These are phyloP conservation scores for Catamblyrhynchus diadema DNA, from an alignment of 2,797 vertebrate genomes.

Conservation along the genomic window DNA sequence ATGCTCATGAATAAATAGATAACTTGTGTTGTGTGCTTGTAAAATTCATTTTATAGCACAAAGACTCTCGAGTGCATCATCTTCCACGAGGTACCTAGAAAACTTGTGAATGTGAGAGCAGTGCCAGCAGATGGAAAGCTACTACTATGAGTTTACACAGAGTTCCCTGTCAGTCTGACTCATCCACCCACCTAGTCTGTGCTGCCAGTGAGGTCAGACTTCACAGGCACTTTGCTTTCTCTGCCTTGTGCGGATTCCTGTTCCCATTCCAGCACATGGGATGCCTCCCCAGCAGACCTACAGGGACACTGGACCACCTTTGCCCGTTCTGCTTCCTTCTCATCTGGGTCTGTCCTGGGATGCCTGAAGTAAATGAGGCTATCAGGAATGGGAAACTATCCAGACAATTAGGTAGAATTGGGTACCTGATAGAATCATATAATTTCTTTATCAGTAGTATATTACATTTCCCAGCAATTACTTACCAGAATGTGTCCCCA, in stretches of 20 bases:
- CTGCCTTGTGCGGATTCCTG: neutral
- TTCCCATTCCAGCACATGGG: neutral
- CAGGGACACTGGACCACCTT: neutral
- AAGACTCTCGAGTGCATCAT: neutral
- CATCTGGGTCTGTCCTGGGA: neutral
- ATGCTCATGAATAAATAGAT: neutral
- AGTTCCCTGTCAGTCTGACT: neutral
- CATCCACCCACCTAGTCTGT: neutral
- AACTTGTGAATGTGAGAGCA: neutral
- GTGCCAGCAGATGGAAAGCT: neutral
- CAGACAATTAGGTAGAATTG: neutral
- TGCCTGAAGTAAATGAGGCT: neutral
- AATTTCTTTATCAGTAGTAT: neutral
- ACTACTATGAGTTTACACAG: neutral
- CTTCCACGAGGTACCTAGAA: neutral
- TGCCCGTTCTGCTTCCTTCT: neutral
- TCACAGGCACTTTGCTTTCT: neutral
- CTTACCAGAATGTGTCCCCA: neutral
- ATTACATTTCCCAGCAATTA: neutral
- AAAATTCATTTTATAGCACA: neutral
- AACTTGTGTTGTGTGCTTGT: neutral
- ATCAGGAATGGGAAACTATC: neutral
- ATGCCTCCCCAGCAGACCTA: neutral
- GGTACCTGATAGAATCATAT: neutral
- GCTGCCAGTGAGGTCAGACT: neutral